Evolutionary conservation across 2,888 invertebrate genomes (phyloP), one percentile per base, ranked within the genome.

Genomic region (Dynastes hyllus): DNA sequence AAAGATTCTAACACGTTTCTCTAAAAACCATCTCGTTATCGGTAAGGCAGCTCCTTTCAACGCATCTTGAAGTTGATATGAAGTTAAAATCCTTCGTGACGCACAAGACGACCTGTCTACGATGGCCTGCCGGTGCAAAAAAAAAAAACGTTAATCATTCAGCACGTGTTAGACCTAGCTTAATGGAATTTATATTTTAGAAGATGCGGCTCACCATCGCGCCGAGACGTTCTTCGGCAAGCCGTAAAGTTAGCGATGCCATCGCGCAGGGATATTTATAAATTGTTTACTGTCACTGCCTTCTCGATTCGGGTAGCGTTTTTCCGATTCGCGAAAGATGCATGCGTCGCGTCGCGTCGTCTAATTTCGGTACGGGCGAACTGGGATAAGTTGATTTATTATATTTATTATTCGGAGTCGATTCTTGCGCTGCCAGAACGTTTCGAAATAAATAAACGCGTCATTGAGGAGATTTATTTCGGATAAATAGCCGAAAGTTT

Each of bases 151-250:
- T 67, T 77, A 77, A 77, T 67, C 77, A 67, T 77, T 77, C 55
- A 55, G 16, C 77, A 67, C 67, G 67, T 67, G 55, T 67, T 77
- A 55, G 67, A 66, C 53, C 77, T 77, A 77, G 77, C 77, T 67
- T 77, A 77, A 77, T 77, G 77, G 77, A 77, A 67, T 67, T 55
- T 37, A 27, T 77, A 67, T 67, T 77, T 66, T 67, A 77, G 51
- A 67, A 69, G 69, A 67, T 65, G 13, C 27, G 13, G 51, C 8
- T 45, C 29, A 11, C 13, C 50, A 27, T n/a, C 16, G 45, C 51
- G 29, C 11, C 66, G 65, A 76, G 40, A 69, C 67, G 58, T 73
- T 73, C 73, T 27, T 73, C 37, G 58, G 40, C 58, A 58, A 9
- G 16, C 11, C 73, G 58, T 45, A n/a, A 11, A 9, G 9, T 40